Base-by-base conservation (phyloP, 2,888 invertebrate species). In the Lasioglossum zephyrum region DNA sequence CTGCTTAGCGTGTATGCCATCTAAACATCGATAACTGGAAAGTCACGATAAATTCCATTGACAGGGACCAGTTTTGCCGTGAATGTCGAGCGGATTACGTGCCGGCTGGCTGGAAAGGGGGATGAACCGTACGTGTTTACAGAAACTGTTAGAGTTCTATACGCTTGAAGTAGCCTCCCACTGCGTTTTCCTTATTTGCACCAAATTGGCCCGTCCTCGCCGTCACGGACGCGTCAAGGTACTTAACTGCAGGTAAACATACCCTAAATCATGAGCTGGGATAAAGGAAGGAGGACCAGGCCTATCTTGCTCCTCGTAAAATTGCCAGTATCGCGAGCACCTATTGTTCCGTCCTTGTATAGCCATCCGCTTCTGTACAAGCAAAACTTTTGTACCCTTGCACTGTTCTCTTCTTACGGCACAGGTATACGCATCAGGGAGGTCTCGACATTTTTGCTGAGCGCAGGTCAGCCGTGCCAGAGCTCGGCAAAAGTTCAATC, bases 161-260 rank as follows among this genome's bases (percentile, higher is more conserved):
- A 90, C 89, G 89, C 89, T 91, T 85, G 87, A 88, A 87, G 88
- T 87, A 87, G 90, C 88, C 84, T 60, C 87, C 89, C 89, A 72
- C 82, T 82, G 85, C 85, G 88, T 88, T 87, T 82, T 86, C 88
- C 91, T 91, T 89, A 88, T 90, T 92, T 87, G 73, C 77, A 77
- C 84, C 84, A 90, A 92, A 91, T 90, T 88, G 90, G 73, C 80
- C 74, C 81, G 85, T 87, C 89, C 88, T 87, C 85, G 85, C 76
- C 90, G 91, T 90, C 91, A 89, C 89, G 89, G 88, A 89, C 91
- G 88, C 89, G 93, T 93, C 92, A 92, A 90, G 92, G 91, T 93
- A 92, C 91, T 92, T 91, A 93, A 89, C 84, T 92, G 88, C 93
- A 93, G 93, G 93, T 93, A 93, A 93, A 92, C 92, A 92, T 91